A percentile compares a stretch with the other conserved stretches of the same genome.
These are phyloP conservation scores for Apamea epomidion DNA, from an alignment of 2,888 invertebrate genomes.

Conservation along the genomic window DNA sequence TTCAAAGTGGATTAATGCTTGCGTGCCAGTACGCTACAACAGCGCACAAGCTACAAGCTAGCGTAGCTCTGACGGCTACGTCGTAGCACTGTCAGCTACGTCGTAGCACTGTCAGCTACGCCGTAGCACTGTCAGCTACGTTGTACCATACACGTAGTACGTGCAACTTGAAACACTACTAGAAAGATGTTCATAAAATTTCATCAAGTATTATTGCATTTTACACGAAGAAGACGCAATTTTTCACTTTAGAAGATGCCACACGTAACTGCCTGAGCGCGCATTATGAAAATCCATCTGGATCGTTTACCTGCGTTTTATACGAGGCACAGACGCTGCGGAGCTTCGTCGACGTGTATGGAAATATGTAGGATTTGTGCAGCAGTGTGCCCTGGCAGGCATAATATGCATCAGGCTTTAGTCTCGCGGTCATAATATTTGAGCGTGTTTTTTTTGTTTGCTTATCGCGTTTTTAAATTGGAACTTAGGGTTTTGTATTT, in stretches of 20 bases:
- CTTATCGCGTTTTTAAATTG: background rate
- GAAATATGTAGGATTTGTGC: conserved; percentile 48
- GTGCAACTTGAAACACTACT: background rate
- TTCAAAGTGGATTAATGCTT: background rate
- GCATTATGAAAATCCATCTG: conserved; percentile 51
- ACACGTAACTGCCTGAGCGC: conserved; percentile 23
- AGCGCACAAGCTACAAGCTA: background rate
- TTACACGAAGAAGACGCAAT: conserved; percentile 30
- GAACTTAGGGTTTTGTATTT: background rate
- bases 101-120: background rate
- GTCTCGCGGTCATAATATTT: background rate
- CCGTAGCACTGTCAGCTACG: conserved; percentile 9
- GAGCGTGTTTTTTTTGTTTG: background rate
- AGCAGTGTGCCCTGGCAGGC: conserved; percentile 3
- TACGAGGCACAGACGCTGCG: conserved; percentile 23
- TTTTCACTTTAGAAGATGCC: conserved; percentile 42
- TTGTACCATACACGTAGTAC: conserved; percentile 1
- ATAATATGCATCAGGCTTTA: conserved; percentile 31
- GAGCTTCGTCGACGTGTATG: conserved; percentile 39
- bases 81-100: conserved; percentile 4
- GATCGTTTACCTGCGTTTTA: conserved; percentile 45
- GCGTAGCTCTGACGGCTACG: conserved; percentile 14
- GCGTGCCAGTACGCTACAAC: background rate
- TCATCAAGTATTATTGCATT: conserved; percentile 31
- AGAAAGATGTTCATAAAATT: background rate